Base-by-base conservation (phyloP, 2,797 vertebrate species). In the Pelodytes ibericus region DNA sequence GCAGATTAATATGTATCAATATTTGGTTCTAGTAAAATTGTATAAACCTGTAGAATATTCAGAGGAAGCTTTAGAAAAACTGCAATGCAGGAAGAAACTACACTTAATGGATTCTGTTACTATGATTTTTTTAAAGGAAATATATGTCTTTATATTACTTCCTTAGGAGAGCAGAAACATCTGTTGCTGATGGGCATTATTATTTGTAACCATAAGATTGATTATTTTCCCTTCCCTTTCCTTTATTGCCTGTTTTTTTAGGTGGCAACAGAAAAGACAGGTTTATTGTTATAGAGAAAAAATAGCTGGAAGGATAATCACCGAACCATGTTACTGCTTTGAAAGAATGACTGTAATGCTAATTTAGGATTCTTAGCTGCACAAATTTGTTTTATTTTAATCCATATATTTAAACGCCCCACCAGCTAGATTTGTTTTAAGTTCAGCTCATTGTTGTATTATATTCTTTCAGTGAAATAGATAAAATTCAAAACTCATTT, bases 291-390 rank as follows among this genome's bases (percentile, higher is more conserved):
- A 4, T 41, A 65, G 25, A 44, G 26, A 56, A 57, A 13, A 71
- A 13, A 49, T 65, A 16, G 71, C 71, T 64, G 60, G 30, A 27
- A 73, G 71, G 59, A 39, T 56, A 73, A 73, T 49, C 60, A 73
- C 10, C 4, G 60, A 39, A 11, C 16, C 6, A 29, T 33, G 33
- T 29, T 61, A 18, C 70, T 61, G 15, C 27, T 36, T 53, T 44
- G 36, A 72, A 53, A 63, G 49, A 64, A 27, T 2, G 7, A 8
- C 1, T 22, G 11, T 20, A 22, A 53, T 53, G 49, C 24, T 53
- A 16, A 22, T 53, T 53, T 20, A 22, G n/a, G n/a, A 22, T 53
- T 53, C 6, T 1, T 22, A 53, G 24, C n/a, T 22, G n/a, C 13
- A 20, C 49, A 22, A 53, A 5, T 3, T n/a, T 53, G 7, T 13